Evolutionary conservation across 2,113 vertebrate species (phyloP).

Genomic region (Romanogobio albipinnatus): DNA sequence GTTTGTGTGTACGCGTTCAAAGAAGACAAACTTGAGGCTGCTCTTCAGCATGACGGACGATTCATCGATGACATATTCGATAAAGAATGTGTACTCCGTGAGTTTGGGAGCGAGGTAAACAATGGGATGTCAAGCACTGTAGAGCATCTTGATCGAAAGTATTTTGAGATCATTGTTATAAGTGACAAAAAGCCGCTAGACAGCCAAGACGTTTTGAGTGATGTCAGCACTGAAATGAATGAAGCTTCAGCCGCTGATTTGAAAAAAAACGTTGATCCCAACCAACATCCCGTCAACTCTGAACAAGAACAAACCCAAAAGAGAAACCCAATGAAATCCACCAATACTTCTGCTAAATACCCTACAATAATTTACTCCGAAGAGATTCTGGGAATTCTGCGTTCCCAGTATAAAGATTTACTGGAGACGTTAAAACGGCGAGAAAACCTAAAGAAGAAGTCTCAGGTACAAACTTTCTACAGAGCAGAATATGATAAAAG

Average conservation of each 20-base stretch:
- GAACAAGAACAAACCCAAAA: background rate
- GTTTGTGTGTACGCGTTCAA: slow-evolving; percentile 48
- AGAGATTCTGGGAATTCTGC: slow-evolving; percentile 29
- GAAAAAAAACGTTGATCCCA: background rate
- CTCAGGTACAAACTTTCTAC: slow-evolving; percentile 2
- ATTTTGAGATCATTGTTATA: background rate
- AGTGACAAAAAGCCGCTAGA: background rate
- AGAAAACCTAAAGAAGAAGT: background rate
- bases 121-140: background rate
- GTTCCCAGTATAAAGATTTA: background rate
- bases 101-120: background rate
- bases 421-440: background rate
- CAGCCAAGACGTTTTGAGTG: background rate
- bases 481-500: slow-evolving; percentile 52
- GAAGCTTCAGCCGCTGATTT: background rate
- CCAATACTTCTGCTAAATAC: background rate
- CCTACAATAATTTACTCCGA: background rate
- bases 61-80: background rate
- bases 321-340: background rate
- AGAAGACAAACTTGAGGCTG: slow-evolving; percentile 29
- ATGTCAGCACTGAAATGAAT: background rate
- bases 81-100: background rate
- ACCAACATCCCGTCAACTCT: background rate
- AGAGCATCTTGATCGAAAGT: slow-evolving; percentile 18
- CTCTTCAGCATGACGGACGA: slow-evolving; percentile 46